Evolutionary conservation across 1,140 invertebrate genomes (phyloP).

Genomic region (Eubasilissa regina): DNA sequence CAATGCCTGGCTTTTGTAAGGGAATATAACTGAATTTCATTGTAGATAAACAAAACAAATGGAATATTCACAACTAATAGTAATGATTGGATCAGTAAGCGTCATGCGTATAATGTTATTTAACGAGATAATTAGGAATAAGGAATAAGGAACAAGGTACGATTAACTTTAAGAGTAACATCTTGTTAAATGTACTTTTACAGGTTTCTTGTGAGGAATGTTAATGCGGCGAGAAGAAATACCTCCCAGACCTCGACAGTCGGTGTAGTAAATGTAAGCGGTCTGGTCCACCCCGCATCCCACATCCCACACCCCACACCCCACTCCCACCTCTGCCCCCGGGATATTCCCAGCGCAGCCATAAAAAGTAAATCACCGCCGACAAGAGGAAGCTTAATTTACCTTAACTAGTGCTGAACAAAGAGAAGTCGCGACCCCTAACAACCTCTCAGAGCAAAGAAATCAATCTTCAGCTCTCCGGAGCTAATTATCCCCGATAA

Average conservation of each 20-base stretch:
- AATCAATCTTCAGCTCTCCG: constrained; percentile 31
- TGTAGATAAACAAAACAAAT: too few species aligned
- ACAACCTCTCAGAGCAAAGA: constrained; percentile 31
- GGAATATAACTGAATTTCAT: too few species aligned
- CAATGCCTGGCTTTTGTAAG: too few species aligned
- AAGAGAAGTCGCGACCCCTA: constrained; percentile 32
- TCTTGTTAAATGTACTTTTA: neutral
- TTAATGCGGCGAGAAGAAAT: constrained; percentile 22
- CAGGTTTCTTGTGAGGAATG: constrained; percentile 14
- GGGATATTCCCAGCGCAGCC: constrained; percentile 46
- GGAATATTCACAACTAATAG: too few species aligned
- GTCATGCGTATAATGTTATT: too few species aligned
- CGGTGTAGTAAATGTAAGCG: constrained; percentile 35
- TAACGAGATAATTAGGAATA: too few species aligned
- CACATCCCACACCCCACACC: neutral
- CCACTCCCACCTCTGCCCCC: neutral
- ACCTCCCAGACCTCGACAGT: neutral
- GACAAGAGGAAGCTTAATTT: constrained; percentile 44
- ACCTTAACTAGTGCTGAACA: constrained; percentile 39
- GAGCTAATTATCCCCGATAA: constrained; percentile 28
- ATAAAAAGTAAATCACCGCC: constrained; percentile 52
- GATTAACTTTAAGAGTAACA: neutral
- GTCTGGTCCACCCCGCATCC: neutral
- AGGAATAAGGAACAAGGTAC: too few species aligned
- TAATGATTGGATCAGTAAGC: too few species aligned